Evolutionary conservation across 2,888 invertebrate genomes (phyloP).

Genomic region (Phragmatobia fuliginosa): DNA sequence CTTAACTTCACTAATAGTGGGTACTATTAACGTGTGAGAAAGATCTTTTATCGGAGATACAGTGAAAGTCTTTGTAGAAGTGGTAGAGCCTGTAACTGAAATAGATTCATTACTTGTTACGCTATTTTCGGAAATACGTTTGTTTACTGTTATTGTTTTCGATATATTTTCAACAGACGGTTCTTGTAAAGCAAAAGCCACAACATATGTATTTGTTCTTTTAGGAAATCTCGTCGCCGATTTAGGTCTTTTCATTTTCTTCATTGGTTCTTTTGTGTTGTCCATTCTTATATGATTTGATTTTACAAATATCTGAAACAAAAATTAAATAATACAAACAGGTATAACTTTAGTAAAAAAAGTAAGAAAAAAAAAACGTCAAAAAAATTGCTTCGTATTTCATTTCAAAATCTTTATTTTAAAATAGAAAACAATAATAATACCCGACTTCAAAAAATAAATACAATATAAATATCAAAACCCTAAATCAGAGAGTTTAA

Average conservation of each 20-base stretch:
- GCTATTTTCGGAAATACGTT: constrained; percentile 47
- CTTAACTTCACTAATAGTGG: constrained; percentile 34
- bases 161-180: constrained; percentile 54
- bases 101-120: constrained; percentile 38
- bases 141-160: constrained; percentile 50
- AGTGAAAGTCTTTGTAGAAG: constrained; percentile 50
- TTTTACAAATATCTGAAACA: constrained; percentile 38
- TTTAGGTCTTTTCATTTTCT: constrained; percentile 35
- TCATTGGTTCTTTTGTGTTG: constrained; percentile 23
- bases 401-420: constrained; percentile 18
- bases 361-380: not conserved
- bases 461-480: constrained; percentile 55
- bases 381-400: constrained; percentile 1
- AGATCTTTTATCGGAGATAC: constrained; percentile 32
- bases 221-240: constrained; percentile 44
- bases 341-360: constrained; percentile 3
- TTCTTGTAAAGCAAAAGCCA: constrained; percentile 59
- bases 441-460: too few species aligned
- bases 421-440: constrained; percentile 17
- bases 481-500: constrained; percentile 69
- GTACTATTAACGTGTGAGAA: constrained; percentile 22
- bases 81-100: constrained; percentile 37
- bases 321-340: constrained; percentile 32
- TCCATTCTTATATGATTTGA: constrained; percentile 42
- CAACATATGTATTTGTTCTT: constrained; percentile 52